phyloP scores from a whole-genome alignment of 2,113 vertebrate genomes.

The Nycticorax nycticorax region DNA sequence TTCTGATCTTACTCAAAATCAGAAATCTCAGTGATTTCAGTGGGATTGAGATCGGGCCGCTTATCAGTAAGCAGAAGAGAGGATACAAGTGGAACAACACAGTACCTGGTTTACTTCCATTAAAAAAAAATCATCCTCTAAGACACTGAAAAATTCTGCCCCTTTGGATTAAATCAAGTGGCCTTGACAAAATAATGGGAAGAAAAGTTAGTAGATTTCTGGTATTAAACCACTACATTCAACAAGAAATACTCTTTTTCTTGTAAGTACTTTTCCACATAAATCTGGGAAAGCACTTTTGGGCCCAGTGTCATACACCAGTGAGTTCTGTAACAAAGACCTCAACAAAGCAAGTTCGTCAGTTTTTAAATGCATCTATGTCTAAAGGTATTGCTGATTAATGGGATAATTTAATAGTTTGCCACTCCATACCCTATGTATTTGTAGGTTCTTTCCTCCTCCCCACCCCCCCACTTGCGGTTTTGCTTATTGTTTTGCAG shows the following conservation, averaged over 20 bases:
- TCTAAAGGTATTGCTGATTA: background rate
- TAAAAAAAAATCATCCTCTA: background rate
- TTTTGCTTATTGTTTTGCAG: background rate
- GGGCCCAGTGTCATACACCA: background rate
- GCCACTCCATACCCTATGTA: background rate
- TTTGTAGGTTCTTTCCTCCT: background rate
- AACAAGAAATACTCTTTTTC: background rate
- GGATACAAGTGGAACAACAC: background rate
- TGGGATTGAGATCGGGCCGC: background rate
- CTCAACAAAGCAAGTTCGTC: background rate
- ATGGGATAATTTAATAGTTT: background rate
- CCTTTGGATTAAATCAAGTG: background rate
- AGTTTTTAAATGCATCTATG: background rate
- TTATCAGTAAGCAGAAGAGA: background rate
- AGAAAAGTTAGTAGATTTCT: background rate
- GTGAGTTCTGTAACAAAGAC: background rate
- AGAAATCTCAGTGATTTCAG: background rate
- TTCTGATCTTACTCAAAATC: background rate
- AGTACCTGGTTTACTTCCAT: background rate
- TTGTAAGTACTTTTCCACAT: background rate
- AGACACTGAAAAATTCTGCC: background rate
- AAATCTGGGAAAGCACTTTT: constrained; percentile 3
- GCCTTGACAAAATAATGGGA: background rate
- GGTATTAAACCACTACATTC: background rate
- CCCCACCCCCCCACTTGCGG: background rate